Conservation (phyloP, 2,113 vertebrate species). For the Bufo gargarizans region DNA sequence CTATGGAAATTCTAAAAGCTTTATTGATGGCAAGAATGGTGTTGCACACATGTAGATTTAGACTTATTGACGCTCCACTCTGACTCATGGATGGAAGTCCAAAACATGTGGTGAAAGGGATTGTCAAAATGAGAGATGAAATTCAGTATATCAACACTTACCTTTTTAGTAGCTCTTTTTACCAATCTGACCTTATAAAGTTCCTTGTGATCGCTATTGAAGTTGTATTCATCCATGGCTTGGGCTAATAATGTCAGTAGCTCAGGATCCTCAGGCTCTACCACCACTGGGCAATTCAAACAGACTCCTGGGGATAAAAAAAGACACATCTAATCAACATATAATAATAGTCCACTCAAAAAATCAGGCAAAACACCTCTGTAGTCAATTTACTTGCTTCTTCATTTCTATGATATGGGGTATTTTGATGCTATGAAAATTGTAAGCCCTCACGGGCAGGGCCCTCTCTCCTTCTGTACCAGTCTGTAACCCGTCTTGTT, state of each 20-base stretch:
- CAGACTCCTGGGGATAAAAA: conserved; percentile 25
- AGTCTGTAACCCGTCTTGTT: too few relatives aligned
- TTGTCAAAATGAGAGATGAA: not conserved
- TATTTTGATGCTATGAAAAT: not conserved
- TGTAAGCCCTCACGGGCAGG: not conserved
- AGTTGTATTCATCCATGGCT: conserved; percentile 40
- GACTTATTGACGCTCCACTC: too few relatives aligned
- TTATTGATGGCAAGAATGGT: too few relatives aligned
- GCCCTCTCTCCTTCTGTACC: too few relatives aligned
- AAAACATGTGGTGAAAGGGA: not conserved
- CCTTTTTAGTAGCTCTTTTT: conserved; percentile 1
- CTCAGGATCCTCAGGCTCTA: conserved; percentile 16
- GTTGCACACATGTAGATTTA: too few relatives aligned
- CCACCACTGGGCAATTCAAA: not conserved
- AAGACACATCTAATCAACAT: not conserved
- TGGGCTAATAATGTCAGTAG: conserved; percentile 23
- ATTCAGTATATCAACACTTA: not conserved
- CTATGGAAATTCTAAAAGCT: too few relatives aligned
- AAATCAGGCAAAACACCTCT: not conserved
- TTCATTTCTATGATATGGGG: too few relatives aligned
- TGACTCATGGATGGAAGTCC: not conserved
- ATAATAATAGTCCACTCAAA: not conserved
- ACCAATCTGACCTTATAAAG: not conserved
- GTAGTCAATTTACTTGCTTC: not conserved
- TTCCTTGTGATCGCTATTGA: not conserved